Percentiles rank a stretch among this genome's conserved stretches.
Conservation (phyloP, 2,797 vertebrate genomes). For the Sarcoramphus papa region DNA sequence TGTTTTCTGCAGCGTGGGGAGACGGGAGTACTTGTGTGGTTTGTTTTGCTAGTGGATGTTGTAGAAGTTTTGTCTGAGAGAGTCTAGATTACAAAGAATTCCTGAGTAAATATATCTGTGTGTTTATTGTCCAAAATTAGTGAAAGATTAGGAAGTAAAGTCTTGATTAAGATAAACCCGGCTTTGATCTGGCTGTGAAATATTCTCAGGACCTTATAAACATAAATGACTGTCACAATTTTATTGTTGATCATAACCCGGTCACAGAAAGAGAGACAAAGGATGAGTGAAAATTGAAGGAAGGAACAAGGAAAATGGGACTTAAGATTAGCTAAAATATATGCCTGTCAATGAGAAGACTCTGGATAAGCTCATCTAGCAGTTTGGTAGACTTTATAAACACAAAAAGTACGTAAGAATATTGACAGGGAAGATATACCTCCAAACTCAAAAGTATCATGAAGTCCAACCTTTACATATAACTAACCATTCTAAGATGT, state of each 20-base stretch:
- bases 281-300: not conserved
- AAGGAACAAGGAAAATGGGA: not conserved
- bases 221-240: not conserved
- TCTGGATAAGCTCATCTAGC: not conserved
- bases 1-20: not conserved
- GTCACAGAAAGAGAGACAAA: not conserved
- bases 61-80: not conserved
- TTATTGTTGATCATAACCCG: not conserved
- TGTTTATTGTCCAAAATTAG: not conserved
- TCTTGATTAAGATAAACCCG: not conserved
- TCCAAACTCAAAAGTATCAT: not conserved
- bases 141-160: not conserved
- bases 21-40: not conserved
- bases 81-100: not conserved
- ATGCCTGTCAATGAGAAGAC: not conserved
- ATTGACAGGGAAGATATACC: not conserved
- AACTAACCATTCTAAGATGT: not conserved
- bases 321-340: not conserved
- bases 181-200: not conserved
- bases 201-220: not conserved
- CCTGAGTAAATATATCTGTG: not conserved
- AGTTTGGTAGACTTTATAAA: not conserved
- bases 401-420: not conserved
- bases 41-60: not conserved
- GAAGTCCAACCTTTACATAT: not conserved